Evolutionary conservation across 2,113 vertebrate species (phyloP).

Genomic region (Apus apus): DNA sequence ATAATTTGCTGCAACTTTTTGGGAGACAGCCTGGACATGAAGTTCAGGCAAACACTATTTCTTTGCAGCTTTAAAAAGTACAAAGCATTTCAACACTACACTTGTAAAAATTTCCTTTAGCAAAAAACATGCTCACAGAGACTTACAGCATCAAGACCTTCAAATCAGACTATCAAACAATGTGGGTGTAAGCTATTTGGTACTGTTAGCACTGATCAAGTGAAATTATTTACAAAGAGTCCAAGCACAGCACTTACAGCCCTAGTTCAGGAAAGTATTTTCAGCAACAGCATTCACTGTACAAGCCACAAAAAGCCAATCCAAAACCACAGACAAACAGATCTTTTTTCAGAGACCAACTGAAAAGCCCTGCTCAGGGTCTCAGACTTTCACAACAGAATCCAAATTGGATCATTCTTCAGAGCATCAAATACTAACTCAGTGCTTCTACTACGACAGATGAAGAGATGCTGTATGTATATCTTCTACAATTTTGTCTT

Average conservation of each 20-base stretch:
- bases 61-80: neutral
- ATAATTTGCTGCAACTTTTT: neutral
- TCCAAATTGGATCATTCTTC: neutral
- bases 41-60: neutral
- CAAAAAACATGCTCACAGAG: neutral
- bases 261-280: neutral
- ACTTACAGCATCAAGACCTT: neutral
- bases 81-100: neutral
- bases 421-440: neutral
- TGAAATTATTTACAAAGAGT: neutral
- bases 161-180: neutral
- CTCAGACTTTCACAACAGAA: neutral
- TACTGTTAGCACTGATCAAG: neutral
- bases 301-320: neutral
- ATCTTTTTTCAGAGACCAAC: neutral
- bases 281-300: neutral
- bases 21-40: neutral
- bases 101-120: neutral
- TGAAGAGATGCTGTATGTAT: neutral
- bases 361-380: neutral
- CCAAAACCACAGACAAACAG: neutral
- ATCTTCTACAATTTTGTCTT: neutral
- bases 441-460: neutral
- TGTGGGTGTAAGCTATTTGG: neutral
- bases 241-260: neutral